phyloP scores from a whole-genome alignment of 2,888 invertebrate genomes.

The Coronaproctus castanopsis region DNA sequence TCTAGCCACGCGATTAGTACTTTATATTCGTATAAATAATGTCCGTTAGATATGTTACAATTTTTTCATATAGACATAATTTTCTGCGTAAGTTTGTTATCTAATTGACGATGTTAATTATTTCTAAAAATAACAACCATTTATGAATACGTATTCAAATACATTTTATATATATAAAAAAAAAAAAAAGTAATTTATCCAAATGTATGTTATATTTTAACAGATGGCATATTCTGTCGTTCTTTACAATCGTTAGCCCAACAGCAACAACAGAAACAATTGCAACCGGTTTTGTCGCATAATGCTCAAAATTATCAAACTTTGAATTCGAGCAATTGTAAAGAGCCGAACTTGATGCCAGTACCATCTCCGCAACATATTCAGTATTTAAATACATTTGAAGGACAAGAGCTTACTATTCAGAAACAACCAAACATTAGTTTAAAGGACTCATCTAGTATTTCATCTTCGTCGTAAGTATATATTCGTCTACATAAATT shows the following conservation, averaged over 20 bases:
- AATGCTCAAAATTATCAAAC: slow-evolving; percentile 24
- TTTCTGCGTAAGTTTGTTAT: too few relatives aligned
- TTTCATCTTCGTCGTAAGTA: slow-evolving; percentile 54
- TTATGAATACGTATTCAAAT: too few relatives aligned
- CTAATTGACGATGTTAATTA: too few relatives aligned
- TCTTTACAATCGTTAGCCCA: slow-evolving; percentile 30
- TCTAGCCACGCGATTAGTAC: too few relatives aligned
- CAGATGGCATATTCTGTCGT: slow-evolving; percentile 42
- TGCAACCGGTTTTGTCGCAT: slow-evolving; percentile 22
- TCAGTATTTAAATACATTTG: slow-evolving; percentile 84
- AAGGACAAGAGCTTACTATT: slow-evolving; percentile 88
- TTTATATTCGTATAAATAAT: too few relatives aligned
- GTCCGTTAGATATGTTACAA: too few relatives aligned
- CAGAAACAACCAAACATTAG: slow-evolving; percentile 88
- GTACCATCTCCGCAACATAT: slow-evolving; percentile 93
- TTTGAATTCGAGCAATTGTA: slow-evolving; percentile 30
- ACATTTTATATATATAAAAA: too few relatives aligned
- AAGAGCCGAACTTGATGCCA: slow-evolving; percentile 81
- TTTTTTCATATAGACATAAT: too few relatives aligned
- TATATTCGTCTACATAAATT: slow-evolving; percentile 4
- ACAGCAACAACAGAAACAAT: slow-evolving; percentile 30
- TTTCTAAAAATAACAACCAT: too few relatives aligned
- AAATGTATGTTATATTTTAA: slow-evolving; percentile 28
- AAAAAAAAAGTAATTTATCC: too few relatives aligned
- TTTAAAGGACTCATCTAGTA: slow-evolving; percentile 43